Evolutionary conservation across 2,113 vertebrate species (phyloP), one percentile per base, ranked within the genome.

Genomic region (Gavialis gangeticus): DNA sequence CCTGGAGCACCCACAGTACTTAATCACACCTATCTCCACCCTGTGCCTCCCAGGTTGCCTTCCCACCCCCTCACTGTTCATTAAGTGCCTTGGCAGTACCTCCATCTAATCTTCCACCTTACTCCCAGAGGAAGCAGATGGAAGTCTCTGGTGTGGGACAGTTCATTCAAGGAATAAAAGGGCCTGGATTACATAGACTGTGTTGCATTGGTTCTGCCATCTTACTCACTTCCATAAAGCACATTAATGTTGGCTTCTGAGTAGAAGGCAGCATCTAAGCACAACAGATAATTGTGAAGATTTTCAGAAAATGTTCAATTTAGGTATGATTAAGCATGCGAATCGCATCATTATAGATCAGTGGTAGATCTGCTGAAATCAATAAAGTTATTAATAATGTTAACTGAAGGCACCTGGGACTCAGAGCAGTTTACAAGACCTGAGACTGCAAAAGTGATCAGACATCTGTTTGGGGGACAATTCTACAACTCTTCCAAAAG

Each of bases 31-130:
- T 82, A 84, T 75, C 60, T 84, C 90, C 89, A 92, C 0, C 3
- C 89, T 91, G 94, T 2, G 3, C 82, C 89, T 87, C 82, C 86
- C 94, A 90, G 0, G 54, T 75, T 91, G 46, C 46, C 46, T 46
- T 46, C 46, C 46, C 46, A 46, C 46, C 46, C 46, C 46, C 46
- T 71, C 82, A 90, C 69, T 4, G 34, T 63, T 57, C 92, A 91
- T n/a, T 90, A 87, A 75, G 27, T 37, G 24, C 56, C 81, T 80
- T 79, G 78, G 60, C 71, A 88, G 75, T 80, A 85, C 66, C 60
- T 81, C 63, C 88, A 76, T 78, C 37, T 57, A 34, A 2, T 95
- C 94, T 92, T 86, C 82, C 46, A 54, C 60, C 75, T 71, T 89
- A 37, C 73, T 91, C 3, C 6, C 4, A 6, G 46, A 0, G 55